Evolutionary conservation across 2,888 invertebrate species (phyloP).

Genomic region (Protophormia terraenovae): DNA sequence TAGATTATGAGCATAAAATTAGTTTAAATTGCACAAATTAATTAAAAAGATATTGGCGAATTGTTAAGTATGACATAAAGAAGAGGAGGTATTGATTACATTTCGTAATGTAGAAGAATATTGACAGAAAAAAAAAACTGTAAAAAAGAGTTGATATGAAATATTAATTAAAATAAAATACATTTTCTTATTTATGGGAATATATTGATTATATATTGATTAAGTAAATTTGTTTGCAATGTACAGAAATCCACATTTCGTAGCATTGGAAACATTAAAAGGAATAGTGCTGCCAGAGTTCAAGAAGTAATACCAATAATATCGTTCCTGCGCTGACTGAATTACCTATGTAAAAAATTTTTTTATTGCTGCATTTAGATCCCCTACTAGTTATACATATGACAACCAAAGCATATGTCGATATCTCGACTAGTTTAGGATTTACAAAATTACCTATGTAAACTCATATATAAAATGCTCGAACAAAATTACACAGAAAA

Average conservation of each 20-base stretch:
- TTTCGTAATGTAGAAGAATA: not conserved
- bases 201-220: not conserved
- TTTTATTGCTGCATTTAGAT: too few species aligned
- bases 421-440: too few species aligned
- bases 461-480: too few species aligned
- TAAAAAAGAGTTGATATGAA: not conserved
- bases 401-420: too few species aligned
- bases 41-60: slow-evolving; percentile 29
- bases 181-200: not conserved
- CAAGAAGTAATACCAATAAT: too few species aligned
- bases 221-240: not conserved
- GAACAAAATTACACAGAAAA: too few species aligned
- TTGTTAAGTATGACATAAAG: not conserved
- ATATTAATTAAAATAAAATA: not conserved
- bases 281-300: too few species aligned
- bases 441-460: too few species aligned
- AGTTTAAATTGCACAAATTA: slow-evolving; percentile 36
- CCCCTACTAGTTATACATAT: too few species aligned
- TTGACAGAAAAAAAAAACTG: not conserved
- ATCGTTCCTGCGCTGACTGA: too few species aligned
- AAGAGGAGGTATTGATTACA: slow-evolving; percentile 20
- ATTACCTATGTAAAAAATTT: too few species aligned
- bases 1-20: not conserved
- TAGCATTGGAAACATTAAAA: too few species aligned
- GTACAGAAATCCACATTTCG: not conserved